Percentiles rank a stretch among this genome's conserved stretches.
Evolutionary conservation across 2,797 vertebrate genomes (phyloP).

Genomic region (Furcifer pardalis): DNA sequence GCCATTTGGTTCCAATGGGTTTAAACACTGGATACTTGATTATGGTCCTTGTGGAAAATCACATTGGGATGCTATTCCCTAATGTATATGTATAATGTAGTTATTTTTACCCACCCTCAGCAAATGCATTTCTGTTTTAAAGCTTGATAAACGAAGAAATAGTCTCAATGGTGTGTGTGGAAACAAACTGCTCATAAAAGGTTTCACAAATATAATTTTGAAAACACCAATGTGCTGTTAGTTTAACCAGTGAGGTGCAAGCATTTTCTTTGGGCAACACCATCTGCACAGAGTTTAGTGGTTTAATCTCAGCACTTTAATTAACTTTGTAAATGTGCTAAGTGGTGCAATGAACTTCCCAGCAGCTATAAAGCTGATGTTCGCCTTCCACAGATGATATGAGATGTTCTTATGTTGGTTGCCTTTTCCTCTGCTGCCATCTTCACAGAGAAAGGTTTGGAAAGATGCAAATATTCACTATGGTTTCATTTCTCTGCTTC

Average conservation of each 20-base stretch:
- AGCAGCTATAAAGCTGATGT: constrained; percentile 35
- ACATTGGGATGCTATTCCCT: no score
- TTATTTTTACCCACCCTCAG: no score
- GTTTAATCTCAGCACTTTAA: constrained; percentile 17
- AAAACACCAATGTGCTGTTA: constrained; percentile 24
- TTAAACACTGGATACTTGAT: neutral
- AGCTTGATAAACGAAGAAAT: neutral
- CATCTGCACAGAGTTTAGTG: constrained; percentile 1
- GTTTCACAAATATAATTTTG: neutral
- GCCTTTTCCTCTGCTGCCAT: constrained; percentile 29
- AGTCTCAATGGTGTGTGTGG: neutral
- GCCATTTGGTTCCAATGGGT: neutral
- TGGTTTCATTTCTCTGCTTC: no score
- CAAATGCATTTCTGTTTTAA: neutral
- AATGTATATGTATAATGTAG: no score
- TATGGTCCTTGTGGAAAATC: neutral
- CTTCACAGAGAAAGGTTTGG: constrained; percentile 37
- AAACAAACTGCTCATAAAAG: neutral
- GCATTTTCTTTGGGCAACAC: neutral
- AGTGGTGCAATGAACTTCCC: constrained; percentile 50
- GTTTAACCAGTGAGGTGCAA: neutral
- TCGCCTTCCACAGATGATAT: constrained; percentile 40
- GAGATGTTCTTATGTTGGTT: constrained; percentile 43
- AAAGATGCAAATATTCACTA: no score
- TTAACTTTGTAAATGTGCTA: constrained; percentile 30